A percentile compares a stretch with the other conserved stretches of the same genome.
phyloP scores from a whole-genome alignment of 2,113 vertebrate species.

The Calyptomena viridis region DNA sequence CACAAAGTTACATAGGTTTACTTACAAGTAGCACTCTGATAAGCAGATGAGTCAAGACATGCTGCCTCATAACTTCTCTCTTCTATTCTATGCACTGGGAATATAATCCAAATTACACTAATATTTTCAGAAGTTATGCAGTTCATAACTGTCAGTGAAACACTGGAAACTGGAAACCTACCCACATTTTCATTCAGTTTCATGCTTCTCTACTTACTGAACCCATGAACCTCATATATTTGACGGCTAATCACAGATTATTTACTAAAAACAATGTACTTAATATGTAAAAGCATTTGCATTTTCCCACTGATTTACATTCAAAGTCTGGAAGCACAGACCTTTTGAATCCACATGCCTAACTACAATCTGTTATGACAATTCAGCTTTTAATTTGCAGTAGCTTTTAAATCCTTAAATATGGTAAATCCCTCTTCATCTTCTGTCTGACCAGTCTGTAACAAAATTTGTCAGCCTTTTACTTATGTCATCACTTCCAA shows the following conservation, averaged over 20 bases:
- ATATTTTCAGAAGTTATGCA: not conserved
- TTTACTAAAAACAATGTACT: not conserved
- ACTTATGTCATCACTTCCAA: not conserved
- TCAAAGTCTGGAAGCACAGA: not conserved
- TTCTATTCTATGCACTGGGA: not conserved
- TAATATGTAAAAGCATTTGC: not conserved
- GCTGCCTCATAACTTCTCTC: not conserved
- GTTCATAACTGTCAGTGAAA: not conserved
- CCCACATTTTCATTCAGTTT: not conserved
- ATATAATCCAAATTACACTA: not conserved
- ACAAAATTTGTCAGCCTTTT: not conserved
- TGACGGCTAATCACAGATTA: not conserved
- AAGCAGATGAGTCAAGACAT: not conserved
- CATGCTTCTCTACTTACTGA: not conserved
- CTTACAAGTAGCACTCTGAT: not conserved
- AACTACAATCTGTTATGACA: not conserved
- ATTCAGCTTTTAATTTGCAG: not conserved
- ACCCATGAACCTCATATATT: not conserved
- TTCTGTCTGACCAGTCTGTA: not conserved
- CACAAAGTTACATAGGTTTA: not conserved
- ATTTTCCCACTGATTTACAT: not conserved
- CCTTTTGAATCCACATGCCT: not conserved
- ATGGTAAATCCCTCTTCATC: not conserved
- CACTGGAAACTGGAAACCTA: not conserved
- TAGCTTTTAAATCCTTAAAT: not conserved